Base-by-base conservation (phyloP, 1,140 invertebrate genomes). In the Akabosia matsudoensis region DNA sequence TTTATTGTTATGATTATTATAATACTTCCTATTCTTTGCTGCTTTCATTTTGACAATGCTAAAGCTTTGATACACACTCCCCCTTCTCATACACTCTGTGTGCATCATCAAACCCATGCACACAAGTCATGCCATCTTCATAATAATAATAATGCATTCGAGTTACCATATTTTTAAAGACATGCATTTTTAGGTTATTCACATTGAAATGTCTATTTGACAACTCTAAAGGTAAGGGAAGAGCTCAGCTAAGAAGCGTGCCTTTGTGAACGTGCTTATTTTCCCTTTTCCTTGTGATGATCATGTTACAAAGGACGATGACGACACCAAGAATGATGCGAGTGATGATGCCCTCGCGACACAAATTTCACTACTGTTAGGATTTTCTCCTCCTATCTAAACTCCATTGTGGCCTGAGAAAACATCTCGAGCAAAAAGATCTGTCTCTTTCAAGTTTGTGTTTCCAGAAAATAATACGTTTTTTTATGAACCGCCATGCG, bases 1-100 rank as follows among this genome's bases (percentile, higher is more conserved):
- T 30, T 67, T 67, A 67, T 31, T 31, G 28, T 67, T 67, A 67
- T 67, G 61, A 67, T 31, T 67, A 24, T 61, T 61, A 67, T 31
- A 10, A 67, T 67, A 30, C n/a, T 56, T 56, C 4, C 54, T 56
- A 16, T 56, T 56, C 54, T 56, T 22, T 56, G 22, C 54, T 22
- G 3, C n/a, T 56, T 10, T 13, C 13, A 22, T 13, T 13, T 22
- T 56, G 7, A 56, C 22, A 56, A 7, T 10, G 37, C 7, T 45
- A 45, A 61, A 61, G 7, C 54, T 24, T n/a, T 61, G 26, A n/a
- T 13, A 22, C 26, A 14, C 22, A 14, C 54, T 61, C n/a, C n/a
- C n/a, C n/a, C n/a, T n/a, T n/a, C n/a, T n/a, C n/a, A n/a, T n/a
- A n/a, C n/a, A n/a, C n/a, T n/a, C n/a, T n/a, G n/a, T n/a, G n/a